These are phyloP conservation scores for Drosophila navojoa DNA, from an alignment of 1,140 invertebrate genomes.

Conservation along the genomic window DNA sequence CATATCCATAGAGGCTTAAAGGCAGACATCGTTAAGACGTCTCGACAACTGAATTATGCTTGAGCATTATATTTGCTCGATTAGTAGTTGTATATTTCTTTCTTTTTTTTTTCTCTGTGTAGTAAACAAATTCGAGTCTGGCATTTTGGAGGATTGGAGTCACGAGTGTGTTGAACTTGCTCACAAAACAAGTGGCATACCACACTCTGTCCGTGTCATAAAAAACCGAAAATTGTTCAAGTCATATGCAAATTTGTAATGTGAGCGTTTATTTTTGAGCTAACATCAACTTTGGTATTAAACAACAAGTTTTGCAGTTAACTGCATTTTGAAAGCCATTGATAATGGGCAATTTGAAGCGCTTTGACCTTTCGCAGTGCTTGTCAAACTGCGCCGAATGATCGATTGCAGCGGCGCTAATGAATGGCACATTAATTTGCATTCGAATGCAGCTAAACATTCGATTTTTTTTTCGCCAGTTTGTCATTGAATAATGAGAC, in stretches of 20 bases:
- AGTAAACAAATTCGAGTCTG: slow-evolving; percentile 31
- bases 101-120: background rate
- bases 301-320: slow-evolving; percentile 10
- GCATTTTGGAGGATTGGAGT: slow-evolving; percentile 45
- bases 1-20: slow-evolving; percentile 39
- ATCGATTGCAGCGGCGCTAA: slow-evolving; percentile 57
- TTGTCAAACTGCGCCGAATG: slow-evolving; percentile 55
- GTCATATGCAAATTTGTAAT: slow-evolving; percentile 61
- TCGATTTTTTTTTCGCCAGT: slow-evolving; percentile 18
- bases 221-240: slow-evolving; percentile 12
- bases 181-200: slow-evolving; percentile 53
- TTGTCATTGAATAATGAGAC: slow-evolving; percentile 65
- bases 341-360: slow-evolving; percentile 30
- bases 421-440: slow-evolving; percentile 74
- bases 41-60: slow-evolving; percentile 50
- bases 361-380: slow-evolving; percentile 56
- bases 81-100: slow-evolving; percentile 31
- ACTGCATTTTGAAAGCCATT: slow-evolving; percentile 26
- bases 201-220: slow-evolving; percentile 38
- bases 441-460: slow-evolving; percentile 53
- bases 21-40: slow-evolving; percentile 48
- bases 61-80: slow-evolving; percentile 34
- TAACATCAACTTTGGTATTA: slow-evolving; percentile 51
- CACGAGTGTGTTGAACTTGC: slow-evolving; percentile 27
- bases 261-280: slow-evolving; percentile 16